phyloP scores from a whole-genome alignment of 35 echinoderm and acorn worm species.

The Heliocidaris tuberculata region DNA sequence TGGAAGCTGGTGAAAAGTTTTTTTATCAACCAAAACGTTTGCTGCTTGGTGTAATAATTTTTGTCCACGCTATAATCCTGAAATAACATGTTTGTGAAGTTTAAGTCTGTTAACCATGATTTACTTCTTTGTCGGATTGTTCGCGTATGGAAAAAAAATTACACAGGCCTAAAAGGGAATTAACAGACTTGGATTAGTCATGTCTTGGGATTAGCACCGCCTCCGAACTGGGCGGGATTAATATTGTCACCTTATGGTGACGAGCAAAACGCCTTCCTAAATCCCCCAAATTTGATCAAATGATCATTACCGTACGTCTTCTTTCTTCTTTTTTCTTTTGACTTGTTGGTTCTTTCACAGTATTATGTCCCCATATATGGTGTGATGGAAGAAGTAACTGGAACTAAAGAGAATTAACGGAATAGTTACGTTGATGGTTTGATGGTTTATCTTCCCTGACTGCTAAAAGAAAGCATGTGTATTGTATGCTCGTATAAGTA shows the following conservation, averaged over 20 bases:
- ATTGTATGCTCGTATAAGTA: too few relatives aligned
- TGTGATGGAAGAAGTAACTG: too few relatives aligned
- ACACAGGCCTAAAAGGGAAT: background rate
- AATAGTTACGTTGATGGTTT: too few relatives aligned
- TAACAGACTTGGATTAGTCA: background rate
- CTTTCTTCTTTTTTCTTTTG: background rate
- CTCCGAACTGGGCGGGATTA: slow-evolving; percentile 7
- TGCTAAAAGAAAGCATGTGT: too few relatives aligned
- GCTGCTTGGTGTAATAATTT: too few relatives aligned
- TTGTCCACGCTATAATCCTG: too few relatives aligned
- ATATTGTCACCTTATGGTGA: slow-evolving; percentile 11
- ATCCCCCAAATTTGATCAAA: background rate
- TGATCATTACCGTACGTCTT: background rate
- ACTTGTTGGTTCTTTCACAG: too few relatives aligned
- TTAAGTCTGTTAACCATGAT: background rate
- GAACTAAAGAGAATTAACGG: too few relatives aligned
- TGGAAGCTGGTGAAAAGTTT: too few relatives aligned
- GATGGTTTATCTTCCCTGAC: too few relatives aligned
- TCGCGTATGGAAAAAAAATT: background rate
- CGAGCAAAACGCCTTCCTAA: background rate
- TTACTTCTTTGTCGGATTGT: background rate
- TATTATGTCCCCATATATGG: too few relatives aligned
- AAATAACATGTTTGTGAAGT: background rate
- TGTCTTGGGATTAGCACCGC: background rate
- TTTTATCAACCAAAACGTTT: too few relatives aligned